Conservation (phyloP, 2,797 vertebrate species). For the Sarcoramphus papa region DNA sequence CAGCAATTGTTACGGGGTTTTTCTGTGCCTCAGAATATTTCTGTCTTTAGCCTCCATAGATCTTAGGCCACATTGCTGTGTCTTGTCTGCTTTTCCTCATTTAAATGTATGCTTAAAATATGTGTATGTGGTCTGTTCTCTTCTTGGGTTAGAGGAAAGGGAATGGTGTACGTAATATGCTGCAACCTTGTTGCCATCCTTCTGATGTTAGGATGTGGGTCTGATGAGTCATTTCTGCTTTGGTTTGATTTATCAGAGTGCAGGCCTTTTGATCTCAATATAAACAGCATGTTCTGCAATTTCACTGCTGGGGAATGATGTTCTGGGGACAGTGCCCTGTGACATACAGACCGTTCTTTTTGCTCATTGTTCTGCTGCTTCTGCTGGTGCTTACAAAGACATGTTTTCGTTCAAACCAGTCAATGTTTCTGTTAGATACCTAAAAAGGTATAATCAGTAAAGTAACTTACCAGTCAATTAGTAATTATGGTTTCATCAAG, state of each 20-base stretch:
- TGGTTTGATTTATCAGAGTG: background rate
- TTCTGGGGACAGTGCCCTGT: background rate
- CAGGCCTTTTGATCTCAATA: background rate
- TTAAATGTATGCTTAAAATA: background rate
- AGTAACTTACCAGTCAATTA: background rate
- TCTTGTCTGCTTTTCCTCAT: background rate
- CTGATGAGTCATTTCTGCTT: background rate
- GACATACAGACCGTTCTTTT: background rate
- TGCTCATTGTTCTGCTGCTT: background rate
- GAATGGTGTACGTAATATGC: background rate
- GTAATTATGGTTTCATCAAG: background rate
- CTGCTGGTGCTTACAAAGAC: background rate
- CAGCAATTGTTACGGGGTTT: rapidly evolving
- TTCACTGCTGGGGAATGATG: background rate
- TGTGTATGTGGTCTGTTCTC: background rate
- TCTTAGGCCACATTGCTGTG: background rate
- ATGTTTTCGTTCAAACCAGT: background rate
- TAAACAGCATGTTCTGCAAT: background rate
- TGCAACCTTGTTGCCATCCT: background rate
- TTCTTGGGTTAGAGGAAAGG: background rate
- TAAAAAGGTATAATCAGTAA: background rate
- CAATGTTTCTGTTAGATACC: background rate
- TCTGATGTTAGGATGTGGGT: background rate
- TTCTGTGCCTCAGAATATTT: background rate
- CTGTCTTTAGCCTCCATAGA: background rate